Evolutionary conservation across 2,888 invertebrate species (phyloP), one percentile per base, ranked within the genome.

Genomic region (Hylaea fasciaria): DNA sequence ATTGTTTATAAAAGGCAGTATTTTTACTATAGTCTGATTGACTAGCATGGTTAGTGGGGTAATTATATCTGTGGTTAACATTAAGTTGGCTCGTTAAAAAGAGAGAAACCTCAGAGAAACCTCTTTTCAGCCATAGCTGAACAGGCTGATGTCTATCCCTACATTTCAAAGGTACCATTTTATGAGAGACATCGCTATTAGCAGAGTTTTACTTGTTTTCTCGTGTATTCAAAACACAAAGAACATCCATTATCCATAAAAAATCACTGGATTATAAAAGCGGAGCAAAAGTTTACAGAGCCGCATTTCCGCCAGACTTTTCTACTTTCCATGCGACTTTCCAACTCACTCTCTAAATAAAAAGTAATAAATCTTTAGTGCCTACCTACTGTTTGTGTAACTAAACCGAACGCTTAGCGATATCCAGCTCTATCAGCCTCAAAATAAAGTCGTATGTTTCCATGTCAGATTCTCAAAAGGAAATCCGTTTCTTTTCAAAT

Each of bases 401-500:
- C 16, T 47, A 47, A 46, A 10, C 29, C n/a, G n/a, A n/a, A n/a
- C n/a, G n/a, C n/a, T 10, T 14, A 1, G 10, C 12, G 11, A 37
- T 9, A 16, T 47, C 14, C 48, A 37, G 12, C 37, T 37, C 17
- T 48, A 48, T 12, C 2, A 8, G n/a, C n/a, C n/a, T 17, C n/a
- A 14, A 16, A 13, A 16, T 49, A 39, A 17, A 49, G 49, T 29
- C 17, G 1, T 39, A 28, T 7, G 17, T 17, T 22, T 39, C n/a
- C n/a, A n/a, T 39, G 49, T 2, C 12, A 22, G 0, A n/a, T 7
- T 22, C 39, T 22, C 14, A 50, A 50, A 40, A 16, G 40, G 39
- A 32, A 41, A 51, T 51, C 14, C 8, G 41, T 35, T 50, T 50
- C 47, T 28, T 45, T 45, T 37, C 48, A 49, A 39, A 45, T 51